Evolutionary conservation across 2,888 invertebrate genomes (phyloP), one percentile per base, ranked within the genome.

Genomic region (Luperina testacea): DNA sequence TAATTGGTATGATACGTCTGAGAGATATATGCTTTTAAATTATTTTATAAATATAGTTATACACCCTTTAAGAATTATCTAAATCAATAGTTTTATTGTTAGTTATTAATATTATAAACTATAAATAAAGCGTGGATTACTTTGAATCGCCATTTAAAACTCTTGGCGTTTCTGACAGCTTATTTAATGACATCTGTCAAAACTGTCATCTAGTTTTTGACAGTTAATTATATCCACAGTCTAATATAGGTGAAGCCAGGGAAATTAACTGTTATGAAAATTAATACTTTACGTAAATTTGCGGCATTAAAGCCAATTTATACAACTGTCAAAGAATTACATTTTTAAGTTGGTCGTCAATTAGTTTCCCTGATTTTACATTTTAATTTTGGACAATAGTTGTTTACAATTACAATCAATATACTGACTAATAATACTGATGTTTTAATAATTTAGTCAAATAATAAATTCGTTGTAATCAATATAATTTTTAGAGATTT

Each of bases 351-450:
- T 24, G 15, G 4, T 32, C 6, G 11, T 20, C 9, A 68, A 9
- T 9, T 70, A 8, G 9, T 51, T 70, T 70, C 17, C 6, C 15
- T 9, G 9, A 38, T 17, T 4, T n/a, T 32, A 53, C 6, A 71
- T n/a, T n/a, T 59, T 59, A 57, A 13, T 75, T 45, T 74, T 74
- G 13, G 13, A 59, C 74, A 74, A 32, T n/a, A n/a, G 38, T 38
- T 57, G 42, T n/a, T n/a, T 32, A 72, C 27, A 75, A 48, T 75
- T 20, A 61, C 32, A 61, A 20, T 48, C 38, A 51, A n/a, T 51
- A 61, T 75, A 74, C 73, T 69, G n/a, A 69, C 17, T 45, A 57
- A 57, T 6, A 75, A 75, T 74, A 75, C 59, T 75, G 48, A 51
- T 48, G 11, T 48, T 38, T 59, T 73, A 20, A 9, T 73, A 9